Conservation (phyloP, 2,113 vertebrate genomes). For the Talpa occidentalis region DNA sequence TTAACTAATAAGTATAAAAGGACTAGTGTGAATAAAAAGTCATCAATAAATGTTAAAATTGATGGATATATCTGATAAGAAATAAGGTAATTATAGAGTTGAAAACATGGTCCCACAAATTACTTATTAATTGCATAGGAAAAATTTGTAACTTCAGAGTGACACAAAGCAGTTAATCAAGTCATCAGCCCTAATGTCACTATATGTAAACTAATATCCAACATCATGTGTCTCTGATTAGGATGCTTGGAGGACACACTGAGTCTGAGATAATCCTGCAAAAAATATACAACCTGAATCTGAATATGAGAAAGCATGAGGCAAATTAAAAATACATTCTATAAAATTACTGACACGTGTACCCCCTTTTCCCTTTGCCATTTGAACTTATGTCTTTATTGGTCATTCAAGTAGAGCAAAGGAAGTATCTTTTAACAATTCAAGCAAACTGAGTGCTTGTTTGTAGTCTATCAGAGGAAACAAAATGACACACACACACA, state of each 20-base stretch:
- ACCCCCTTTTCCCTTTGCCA: slow-evolving; percentile 98
- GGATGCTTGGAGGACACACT: background rate
- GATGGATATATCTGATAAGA: background rate
- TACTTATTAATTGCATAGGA: background rate
- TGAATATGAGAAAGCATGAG: background rate
- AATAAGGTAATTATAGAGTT: background rate
- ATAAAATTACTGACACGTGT: background rate
- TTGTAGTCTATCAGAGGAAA: slow-evolving; percentile 93
- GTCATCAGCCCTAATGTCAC: background rate
- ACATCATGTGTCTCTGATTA: background rate
- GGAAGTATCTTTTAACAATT: slow-evolving; percentile 90
- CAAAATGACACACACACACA: slow-evolving; percentile 69
- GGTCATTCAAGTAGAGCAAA: slow-evolving; percentile 98
- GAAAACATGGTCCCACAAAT: background rate
- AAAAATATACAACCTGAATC: background rate
- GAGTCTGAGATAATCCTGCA: background rate
- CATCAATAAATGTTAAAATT: background rate
- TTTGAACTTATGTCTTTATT: slow-evolving; percentile 92
- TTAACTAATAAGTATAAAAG: background rate
- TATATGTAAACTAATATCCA: background rate
- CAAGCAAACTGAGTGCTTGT: slow-evolving; percentile 87
- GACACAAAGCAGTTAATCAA: background rate
- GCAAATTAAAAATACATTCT: background rate
- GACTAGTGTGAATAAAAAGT: background rate
- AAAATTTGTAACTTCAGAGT: background rate